phyloP scores from a whole-genome alignment of 1,140 invertebrate species.

The Paralvinella palmiformis region DNA sequence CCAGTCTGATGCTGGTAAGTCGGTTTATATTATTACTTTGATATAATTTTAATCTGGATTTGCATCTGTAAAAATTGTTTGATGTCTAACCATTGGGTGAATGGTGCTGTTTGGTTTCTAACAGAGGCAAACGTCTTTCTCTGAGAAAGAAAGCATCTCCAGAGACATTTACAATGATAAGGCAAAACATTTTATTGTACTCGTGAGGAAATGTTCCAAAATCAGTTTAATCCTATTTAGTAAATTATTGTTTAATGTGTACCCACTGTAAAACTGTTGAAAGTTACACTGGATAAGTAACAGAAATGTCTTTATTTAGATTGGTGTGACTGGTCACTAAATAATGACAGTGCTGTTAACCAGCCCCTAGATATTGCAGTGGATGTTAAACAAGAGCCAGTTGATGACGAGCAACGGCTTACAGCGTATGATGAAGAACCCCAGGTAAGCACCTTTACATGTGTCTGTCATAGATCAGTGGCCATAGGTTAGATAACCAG shows the following conservation, averaged over 20 bases:
- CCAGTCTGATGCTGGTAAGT: constrained; percentile 2
- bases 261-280: too few relatives aligned
- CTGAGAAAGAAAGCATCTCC: not conserved
- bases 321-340: constrained; percentile 6
- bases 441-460: not conserved
- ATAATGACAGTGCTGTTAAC: constrained; percentile 4
- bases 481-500: not conserved
- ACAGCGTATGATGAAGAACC: not conserved
- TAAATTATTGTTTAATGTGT: not conserved
- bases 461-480: not conserved
- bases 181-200: not conserved
- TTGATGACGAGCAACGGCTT: not conserved
- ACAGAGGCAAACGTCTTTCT: too few relatives aligned
- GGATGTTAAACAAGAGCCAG: not conserved
- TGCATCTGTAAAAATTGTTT: not conserved
- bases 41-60: not conserved
- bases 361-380: not conserved
- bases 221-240: not conserved
- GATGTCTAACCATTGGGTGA: too few relatives aligned
- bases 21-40: not conserved
- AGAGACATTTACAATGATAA: not conserved
- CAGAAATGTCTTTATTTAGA: too few relatives aligned
- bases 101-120: too few relatives aligned
- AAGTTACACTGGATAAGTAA: too few relatives aligned
- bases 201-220: not conserved